Base-by-base conservation (phyloP, 2,888 invertebrate species). In the Folsomia candida region DNA sequence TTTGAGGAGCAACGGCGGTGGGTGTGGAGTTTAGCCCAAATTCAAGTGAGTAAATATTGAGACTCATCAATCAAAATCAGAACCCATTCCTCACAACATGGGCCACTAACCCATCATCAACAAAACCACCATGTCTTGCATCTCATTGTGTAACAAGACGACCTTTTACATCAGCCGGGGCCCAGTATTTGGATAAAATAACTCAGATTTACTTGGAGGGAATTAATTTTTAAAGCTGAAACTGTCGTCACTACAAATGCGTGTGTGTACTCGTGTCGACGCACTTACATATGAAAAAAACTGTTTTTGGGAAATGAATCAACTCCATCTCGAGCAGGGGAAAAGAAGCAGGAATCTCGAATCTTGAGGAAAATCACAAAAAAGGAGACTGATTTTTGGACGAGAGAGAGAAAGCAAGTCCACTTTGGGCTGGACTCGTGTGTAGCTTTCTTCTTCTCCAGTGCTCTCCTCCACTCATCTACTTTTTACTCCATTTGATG, bases 11-110 rank as follows among this genome's bases (percentile, higher is more conserved):
- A 9, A 37, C 6, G 37, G 4, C 14, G 4, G 37, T 37, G 37
- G 37, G 37, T 37, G 37, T 37, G 37, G 68, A 58, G 60, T 68
- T 69, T 77, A 73, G 73, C 72, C 77, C 57, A 71, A 77, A 73
- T 73, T 70, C 67, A 47, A 37, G 57, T 61, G 57, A 74, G 76
- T 76, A 76, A 76, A 76, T 76, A 78, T 73, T 72, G 71, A 64
- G 73, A 66, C 76, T 76, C 78, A 78, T 78, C 76, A 76, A 78
- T 78, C 78, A 78, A 78, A 78, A 76, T 78, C 78, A 78, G 66
- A 75, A 76, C 71, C 76, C 76, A 74, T 77, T 76, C 71, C 73
- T 74, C 75, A 70, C 54, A 37, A 37, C 37, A 4, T 37, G 4
- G 4, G 37, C 37, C 37, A 37, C 14, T 14, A 4, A 37, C 37